Evolutionary conservation across 2,113 vertebrate species (phyloP), one percentile per base, ranked within the genome.

Genomic region (Ophiodon elongatus): DNA sequence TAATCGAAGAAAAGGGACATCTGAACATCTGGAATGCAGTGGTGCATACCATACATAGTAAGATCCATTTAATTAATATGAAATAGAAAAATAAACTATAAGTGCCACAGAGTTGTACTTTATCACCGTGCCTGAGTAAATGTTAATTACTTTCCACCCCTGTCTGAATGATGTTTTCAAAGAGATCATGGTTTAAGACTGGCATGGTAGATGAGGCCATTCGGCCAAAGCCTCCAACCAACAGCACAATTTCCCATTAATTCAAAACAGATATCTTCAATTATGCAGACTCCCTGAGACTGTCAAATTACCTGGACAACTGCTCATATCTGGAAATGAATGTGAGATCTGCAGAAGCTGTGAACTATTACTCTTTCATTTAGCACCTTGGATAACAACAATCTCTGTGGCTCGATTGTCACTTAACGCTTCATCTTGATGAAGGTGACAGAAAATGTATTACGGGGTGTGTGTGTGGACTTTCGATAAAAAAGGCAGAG

Each of bases 281-380:
- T 91, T 90, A 93, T 68, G 85, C 80, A 91, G 74, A 88, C 85
- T 84, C 74, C 73, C 79, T 43, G 0, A 50, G 90, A 83, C 84
- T 19, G 60, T 76, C 75, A 90, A 90, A 93, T 93, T 91, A 91
- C 87, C 91, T 84, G 85, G 73, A 89, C 86, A 83, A 85, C 68
- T 45, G 81, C 67, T 85, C 64, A 41, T 62, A 69, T 52, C 69
- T 79, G 70, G 33, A 77, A 84, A 80, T 65, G 50, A 56, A 86
- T 65, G 66, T 45, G 25, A 57, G 82, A 79, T 65, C 66, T 59
- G 72, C 82, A 35, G 35, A 86, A 70, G 73, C 54, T 70, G 50
- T 68, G 59, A 70, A 84, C 64, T 23, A 17, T 69, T 52, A 39
- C 57, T 70, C 54, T 23, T 73, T 70, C 50, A 39, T 87, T 82